Evolutionary conservation across 2,113 vertebrate species (phyloP).

Genomic region (Crotalus horridus): DNA sequence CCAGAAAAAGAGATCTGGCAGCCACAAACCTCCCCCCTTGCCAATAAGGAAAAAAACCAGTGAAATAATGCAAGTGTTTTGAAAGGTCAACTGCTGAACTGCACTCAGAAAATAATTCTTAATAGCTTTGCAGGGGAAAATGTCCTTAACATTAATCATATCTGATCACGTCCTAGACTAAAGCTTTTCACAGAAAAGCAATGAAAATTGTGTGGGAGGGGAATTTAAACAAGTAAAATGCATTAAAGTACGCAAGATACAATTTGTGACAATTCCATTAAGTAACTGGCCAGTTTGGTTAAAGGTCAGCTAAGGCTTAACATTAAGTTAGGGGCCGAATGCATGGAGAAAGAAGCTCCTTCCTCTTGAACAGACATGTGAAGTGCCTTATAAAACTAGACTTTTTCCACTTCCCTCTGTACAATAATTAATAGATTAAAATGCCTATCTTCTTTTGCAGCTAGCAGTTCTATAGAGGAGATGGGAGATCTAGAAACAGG

Average conservation of each 20-base stretch:
- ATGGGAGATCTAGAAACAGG: neutral
- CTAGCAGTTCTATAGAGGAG: neutral
- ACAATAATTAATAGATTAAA: neutral
- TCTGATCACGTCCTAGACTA: neutral
- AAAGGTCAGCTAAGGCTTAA: neutral
- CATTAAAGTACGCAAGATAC: neutral
- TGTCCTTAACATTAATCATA: neutral
- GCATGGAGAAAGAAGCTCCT: neutral
- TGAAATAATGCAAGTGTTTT: conserved; percentile 11
- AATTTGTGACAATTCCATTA: neutral
- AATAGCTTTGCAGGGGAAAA: neutral
- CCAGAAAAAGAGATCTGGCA: neutral
- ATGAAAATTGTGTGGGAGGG: neutral
- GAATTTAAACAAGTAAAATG: neutral
- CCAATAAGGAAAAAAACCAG: neutral
- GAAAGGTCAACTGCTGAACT: neutral
- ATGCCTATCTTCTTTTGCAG: neutral
- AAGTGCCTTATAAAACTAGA: neutral
- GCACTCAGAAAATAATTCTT: neutral
- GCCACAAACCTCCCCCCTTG: neutral
- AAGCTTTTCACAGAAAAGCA: neutral
- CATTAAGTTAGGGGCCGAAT: neutral
- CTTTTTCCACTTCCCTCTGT: neutral
- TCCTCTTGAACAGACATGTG: neutral
- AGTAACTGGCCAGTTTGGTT: neutral